Percentiles rank a stretch among this genome's conserved stretches.
Evolutionary conservation across 2,797 vertebrate genomes (phyloP).

Genomic region (Rhincodon typus): DNA sequence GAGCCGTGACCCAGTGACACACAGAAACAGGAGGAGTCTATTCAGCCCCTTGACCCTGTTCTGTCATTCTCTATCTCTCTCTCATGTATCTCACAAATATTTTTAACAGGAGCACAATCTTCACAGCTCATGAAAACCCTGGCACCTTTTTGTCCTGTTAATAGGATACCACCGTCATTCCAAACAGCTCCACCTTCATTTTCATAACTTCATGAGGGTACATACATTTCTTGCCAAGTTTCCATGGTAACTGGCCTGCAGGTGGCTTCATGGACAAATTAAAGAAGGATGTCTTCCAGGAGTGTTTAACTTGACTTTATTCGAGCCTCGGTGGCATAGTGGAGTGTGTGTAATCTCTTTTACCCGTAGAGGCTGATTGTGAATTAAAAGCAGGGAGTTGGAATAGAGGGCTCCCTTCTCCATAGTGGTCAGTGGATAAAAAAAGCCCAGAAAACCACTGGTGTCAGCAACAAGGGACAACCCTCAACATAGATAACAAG

Average conservation of each 20-base stretch:
- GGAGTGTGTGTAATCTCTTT: not conserved
- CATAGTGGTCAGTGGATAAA: not conserved
- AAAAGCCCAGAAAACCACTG: not conserved
- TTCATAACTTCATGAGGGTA: not conserved
- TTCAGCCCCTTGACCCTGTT: not conserved
- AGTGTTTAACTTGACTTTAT: not conserved
- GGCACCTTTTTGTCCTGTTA: not conserved
- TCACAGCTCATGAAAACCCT: not conserved
- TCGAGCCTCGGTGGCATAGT: no score
- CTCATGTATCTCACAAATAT: not conserved
- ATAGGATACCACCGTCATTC: not conserved
- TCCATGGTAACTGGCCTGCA: not conserved
- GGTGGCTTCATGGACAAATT: not conserved
- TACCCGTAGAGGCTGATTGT: not conserved
- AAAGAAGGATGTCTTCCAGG: not conserved
- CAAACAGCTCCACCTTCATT: not conserved
- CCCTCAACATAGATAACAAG: not conserved
- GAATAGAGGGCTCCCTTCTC: not conserved
- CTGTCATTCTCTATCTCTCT: not conserved
- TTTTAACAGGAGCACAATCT: not conserved
- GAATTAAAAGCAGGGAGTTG: not conserved
- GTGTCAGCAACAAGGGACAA: not conserved
- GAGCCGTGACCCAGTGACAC: not conserved
- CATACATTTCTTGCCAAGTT: not conserved
- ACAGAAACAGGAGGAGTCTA: not conserved